phyloP scores from a whole-genome alignment of 2,113 vertebrate species.

The Propithecus coquereli region DNA sequence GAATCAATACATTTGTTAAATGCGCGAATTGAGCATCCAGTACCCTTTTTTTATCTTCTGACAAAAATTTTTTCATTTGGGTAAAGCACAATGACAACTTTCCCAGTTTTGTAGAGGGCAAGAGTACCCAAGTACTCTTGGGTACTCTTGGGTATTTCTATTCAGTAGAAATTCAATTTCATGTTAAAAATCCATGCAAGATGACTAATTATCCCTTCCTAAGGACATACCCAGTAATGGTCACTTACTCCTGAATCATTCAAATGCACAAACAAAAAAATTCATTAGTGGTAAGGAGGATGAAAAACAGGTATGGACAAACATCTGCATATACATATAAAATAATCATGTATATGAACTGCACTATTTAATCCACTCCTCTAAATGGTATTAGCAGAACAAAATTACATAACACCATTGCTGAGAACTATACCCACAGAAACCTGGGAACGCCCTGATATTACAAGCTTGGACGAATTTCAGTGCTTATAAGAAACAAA shows the following conservation, averaged over 20 bases:
- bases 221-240: not conserved
- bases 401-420: not conserved
- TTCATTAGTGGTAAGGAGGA: not conserved
- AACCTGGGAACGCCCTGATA: not conserved
- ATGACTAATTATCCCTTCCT: not conserved
- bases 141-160: no score
- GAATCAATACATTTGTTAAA: not conserved
- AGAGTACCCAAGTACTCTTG: not conserved
- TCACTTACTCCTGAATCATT: not conserved
- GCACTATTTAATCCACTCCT: not conserved
- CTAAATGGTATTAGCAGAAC: not conserved
- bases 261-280: not conserved
- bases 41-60: not conserved
- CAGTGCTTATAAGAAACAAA: not conserved
- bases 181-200: not conserved
- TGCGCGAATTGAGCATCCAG: not conserved
- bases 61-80: not conserved
- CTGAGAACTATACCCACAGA: not conserved
- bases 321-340: not conserved
- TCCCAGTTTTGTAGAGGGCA: not conserved
- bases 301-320: not conserved
- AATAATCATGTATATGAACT: not conserved
- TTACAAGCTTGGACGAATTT: not conserved
- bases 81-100: conserved; percentile 13
- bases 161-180: not conserved